Percentiles rank a stretch among this genome's conserved stretches.
phyloP scores from a whole-genome alignment of 64 coral and sea anemone genomes.

The Exaiptasia diaphana region DNA sequence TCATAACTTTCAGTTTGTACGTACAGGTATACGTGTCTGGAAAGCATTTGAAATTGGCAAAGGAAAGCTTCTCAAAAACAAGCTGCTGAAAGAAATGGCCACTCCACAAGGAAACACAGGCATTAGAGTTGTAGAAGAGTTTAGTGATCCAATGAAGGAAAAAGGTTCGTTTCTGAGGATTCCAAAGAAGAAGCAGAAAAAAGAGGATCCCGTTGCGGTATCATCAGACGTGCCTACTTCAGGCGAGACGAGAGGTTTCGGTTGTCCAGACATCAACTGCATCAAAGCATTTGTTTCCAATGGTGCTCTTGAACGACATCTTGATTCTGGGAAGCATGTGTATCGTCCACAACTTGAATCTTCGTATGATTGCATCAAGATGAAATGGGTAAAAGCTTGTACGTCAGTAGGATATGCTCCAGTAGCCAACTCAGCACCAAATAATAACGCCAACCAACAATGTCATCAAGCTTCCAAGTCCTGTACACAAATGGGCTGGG shows the following conservation, averaged over 20 bases:
- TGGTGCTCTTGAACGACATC: slow-evolving; percentile 18
- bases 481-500: not conserved
- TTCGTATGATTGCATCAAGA: slow-evolving; percentile 47
- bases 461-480: not conserved
- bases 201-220: not conserved
- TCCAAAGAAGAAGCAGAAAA: not conserved
- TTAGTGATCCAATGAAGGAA: slow-evolving; percentile 32
- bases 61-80: slow-evolving; percentile 10
- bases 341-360: slow-evolving; percentile 17
- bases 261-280: slow-evolving; percentile 10
- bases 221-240: not conserved
- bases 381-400: slow-evolving; percentile 25
- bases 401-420: not conserved
- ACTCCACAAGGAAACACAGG: slow-evolving; percentile 13
- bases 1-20: slow-evolving; percentile 28
- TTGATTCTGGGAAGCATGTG: slow-evolving; percentile 28
- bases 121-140: slow-evolving; percentile 1
- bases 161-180: slow-evolving; percentile 21
- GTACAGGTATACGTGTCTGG: slow-evolving; percentile 46
- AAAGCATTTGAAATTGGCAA: slow-evolving; percentile 25
- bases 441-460: not conserved
- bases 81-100: not conserved
- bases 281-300: slow-evolving; percentile 19
- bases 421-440: not conserved
- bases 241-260: not conserved